Conservation (phyloP, 2,113 vertebrate species). For the Cryptoleucopteryx plumbea region DNA sequence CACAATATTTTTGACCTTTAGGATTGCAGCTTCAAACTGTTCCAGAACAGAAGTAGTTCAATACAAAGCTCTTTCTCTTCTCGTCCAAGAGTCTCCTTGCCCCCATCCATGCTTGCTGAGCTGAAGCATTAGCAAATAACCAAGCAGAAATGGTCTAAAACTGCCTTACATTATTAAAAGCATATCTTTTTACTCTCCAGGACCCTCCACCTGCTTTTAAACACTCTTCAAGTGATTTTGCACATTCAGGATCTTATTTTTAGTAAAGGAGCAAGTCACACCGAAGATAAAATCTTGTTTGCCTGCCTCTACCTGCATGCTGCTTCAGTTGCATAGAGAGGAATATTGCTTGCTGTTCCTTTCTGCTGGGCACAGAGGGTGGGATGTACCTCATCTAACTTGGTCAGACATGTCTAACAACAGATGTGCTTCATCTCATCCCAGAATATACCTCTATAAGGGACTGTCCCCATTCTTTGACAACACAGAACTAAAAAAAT, state of each 20-base stretch:
- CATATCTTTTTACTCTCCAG: background rate
- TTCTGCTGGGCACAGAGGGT: background rate
- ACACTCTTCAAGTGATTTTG: background rate
- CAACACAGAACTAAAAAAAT: background rate
- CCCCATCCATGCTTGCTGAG: background rate
- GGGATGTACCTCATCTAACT: background rate
- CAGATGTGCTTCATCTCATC: background rate
- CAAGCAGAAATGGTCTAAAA: background rate
- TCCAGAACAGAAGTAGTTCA: background rate
- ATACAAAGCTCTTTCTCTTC: background rate
- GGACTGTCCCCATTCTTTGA: background rate
- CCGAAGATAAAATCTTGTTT: background rate
- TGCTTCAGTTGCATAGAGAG: background rate
- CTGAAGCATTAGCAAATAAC: background rate
- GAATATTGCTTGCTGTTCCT: background rate
- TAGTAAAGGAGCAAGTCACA: background rate
- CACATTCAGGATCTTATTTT: background rate
- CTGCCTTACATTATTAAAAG: background rate
- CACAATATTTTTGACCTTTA: background rate
- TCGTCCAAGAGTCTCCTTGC: background rate
- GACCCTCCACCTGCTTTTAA: background rate
- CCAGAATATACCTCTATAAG: background rate
- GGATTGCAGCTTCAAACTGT: background rate
- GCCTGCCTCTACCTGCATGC: background rate
- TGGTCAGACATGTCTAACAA: background rate